Evolutionary conservation across 1,140 invertebrate species (phyloP).

Genomic region (Magallana angulata): DNA sequence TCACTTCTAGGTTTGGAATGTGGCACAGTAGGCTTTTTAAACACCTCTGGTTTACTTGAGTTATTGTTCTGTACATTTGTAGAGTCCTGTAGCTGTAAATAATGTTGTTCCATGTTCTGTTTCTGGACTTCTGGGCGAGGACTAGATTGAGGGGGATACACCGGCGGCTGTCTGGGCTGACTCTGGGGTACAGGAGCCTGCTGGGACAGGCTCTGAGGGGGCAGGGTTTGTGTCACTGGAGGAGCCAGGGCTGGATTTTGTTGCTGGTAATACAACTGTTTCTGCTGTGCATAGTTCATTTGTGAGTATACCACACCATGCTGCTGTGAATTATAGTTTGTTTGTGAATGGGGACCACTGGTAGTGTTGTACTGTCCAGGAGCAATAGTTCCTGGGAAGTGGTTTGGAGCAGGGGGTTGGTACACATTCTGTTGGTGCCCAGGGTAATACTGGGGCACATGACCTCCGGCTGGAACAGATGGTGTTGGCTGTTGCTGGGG

Average conservation of each 20-base stretch:
- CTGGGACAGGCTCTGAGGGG: slow-evolving; percentile 11
- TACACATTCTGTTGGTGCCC: slow-evolving; percentile 42
- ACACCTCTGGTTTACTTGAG: slow-evolving; percentile 40
- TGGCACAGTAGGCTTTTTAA: slow-evolving; percentile 59
- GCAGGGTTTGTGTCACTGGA: slow-evolving; percentile 39
- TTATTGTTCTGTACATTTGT: slow-evolving; percentile 43
- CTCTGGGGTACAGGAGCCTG: neutral
- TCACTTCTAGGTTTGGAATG: slow-evolving; percentile 52
- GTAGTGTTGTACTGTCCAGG: slow-evolving; percentile 26
- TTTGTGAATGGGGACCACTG: slow-evolving; percentile 35
- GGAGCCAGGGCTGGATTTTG: slow-evolving; percentile 53
- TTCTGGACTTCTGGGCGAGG: neutral
- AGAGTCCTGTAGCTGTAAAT: slow-evolving; percentile 34
- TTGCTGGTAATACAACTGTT: slow-evolving; percentile 53
- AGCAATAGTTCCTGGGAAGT: slow-evolving; percentile 41
- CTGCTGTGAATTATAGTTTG: slow-evolving; percentile 52
- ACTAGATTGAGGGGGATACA: slow-evolving; percentile 51
- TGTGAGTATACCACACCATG: slow-evolving; percentile 53
- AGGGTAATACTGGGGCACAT: slow-evolving; percentile 1
- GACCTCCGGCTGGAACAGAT: neutral
- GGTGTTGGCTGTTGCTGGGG: slow-evolving; percentile 57
- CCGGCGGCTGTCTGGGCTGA: slow-evolving; percentile 24
- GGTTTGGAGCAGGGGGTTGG: slow-evolving; percentile 11
- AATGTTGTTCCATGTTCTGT: slow-evolving; percentile 18
- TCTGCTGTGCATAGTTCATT: slow-evolving; percentile 75